Evolutionary conservation across 2,797 vertebrate species (phyloP).

Genomic region (Peromyscus melanophrys): DNA sequence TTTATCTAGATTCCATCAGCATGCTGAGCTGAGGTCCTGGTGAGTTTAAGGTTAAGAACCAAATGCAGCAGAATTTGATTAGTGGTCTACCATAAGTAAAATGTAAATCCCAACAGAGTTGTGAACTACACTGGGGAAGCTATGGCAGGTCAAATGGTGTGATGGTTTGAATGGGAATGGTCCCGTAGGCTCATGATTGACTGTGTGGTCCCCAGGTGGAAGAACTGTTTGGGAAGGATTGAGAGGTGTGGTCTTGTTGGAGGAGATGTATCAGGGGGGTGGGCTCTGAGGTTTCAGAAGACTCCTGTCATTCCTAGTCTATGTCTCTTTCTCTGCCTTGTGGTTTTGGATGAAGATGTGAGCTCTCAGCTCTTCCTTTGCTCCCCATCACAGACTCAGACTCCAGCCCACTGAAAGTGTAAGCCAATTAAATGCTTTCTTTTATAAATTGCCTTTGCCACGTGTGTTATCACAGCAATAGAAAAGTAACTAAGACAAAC

Average conservation of each 20-base stretch:
- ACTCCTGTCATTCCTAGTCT: not conserved
- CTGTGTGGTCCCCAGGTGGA: not conserved
- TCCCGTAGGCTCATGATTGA: not conserved
- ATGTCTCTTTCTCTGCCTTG: not conserved
- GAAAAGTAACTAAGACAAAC: not conserved
- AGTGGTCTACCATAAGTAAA: not conserved
- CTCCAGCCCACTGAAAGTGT: not conserved
- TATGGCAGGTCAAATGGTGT: not conserved
- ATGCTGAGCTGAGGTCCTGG: not conserved
- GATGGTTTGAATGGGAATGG: not conserved
- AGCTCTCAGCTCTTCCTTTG: not conserved
- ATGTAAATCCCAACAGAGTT: not conserved
- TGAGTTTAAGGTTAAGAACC: not conserved
- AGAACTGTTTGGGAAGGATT: not conserved
- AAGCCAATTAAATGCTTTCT: not conserved
- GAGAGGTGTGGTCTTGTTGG: not conserved
- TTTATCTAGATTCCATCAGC: not conserved
- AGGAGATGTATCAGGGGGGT: not conserved
- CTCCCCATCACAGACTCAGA: not conserved
- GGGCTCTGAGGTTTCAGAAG: not conserved
- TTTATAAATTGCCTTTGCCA: not conserved
- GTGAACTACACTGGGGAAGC: not conserved
- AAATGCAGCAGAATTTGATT: not conserved
- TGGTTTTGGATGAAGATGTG: not conserved
- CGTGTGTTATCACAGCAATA: not conserved